phyloP scores from a whole-genome alignment of 2,888 invertebrate species.

The Stenurella melanura region DNA sequence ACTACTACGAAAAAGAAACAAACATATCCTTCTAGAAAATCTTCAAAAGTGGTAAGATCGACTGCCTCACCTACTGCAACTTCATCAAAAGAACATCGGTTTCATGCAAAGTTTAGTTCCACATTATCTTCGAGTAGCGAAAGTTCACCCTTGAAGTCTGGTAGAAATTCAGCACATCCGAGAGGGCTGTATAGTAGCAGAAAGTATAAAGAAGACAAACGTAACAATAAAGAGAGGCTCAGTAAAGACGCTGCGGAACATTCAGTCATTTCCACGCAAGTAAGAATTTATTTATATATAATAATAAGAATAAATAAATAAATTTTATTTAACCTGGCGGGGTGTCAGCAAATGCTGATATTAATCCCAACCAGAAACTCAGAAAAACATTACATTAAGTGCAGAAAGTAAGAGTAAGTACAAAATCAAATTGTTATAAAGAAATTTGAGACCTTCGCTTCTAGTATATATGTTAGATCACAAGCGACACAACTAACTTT shows the following conservation, averaged over 20 bases:
- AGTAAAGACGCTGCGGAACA: slow-evolving; percentile 31
- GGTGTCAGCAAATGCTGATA: too few relatives aligned
- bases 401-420: too few relatives aligned
- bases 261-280: slow-evolving; percentile 45
- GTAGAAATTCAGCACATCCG: slow-evolving; percentile 48
- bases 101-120: slow-evolving; percentile 41
- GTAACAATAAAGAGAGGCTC: slow-evolving; percentile 23
- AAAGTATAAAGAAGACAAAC: slow-evolving; percentile 48
- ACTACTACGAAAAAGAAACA: slow-evolving; percentile 27
- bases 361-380: too few relatives aligned
- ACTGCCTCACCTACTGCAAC: slow-evolving; percentile 50
- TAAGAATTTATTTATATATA: slow-evolving; percentile 37
- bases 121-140: slow-evolving; percentile 20
- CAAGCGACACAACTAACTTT: too few relatives aligned
- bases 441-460: too few relatives aligned
- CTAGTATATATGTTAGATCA: too few relatives aligned
- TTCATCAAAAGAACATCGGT: slow-evolving; percentile 39
- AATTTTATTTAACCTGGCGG: too few relatives aligned
- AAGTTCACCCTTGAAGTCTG: slow-evolving; percentile 38
- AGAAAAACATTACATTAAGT: too few relatives aligned
- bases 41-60: slow-evolving; percentile 38
- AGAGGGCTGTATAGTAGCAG: slow-evolving; percentile 65
- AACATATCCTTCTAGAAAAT: slow-evolving; percentile 42
- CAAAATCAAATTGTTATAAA: too few relatives aligned
- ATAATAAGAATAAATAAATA: too few relatives aligned